Evolutionary conservation across 2,888 invertebrate genomes (phyloP), one percentile per base, ranked within the genome.

Genomic region (Therioaphis trifolii): DNA sequence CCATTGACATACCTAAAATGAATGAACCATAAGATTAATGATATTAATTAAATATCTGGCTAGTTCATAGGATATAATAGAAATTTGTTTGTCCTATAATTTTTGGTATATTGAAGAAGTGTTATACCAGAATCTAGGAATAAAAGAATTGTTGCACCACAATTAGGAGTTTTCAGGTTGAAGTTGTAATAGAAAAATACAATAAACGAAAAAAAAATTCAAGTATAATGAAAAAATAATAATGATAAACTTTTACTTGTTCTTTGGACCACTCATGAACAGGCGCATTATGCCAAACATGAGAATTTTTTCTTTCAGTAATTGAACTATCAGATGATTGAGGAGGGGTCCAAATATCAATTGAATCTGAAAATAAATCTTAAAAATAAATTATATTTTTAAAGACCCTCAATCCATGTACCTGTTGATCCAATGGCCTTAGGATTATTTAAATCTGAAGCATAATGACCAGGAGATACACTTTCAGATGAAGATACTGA

Each of bases 1-100:
- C 97, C 97, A 98, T 89, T 97, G 96, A 89, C 95, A 96, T 78
- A 98, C 97, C 94, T 97, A 88, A 11, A 87, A 87, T 85, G 68
- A 79, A 84, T 40, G 2, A 5, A 46, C 7, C 7, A 29, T 52
- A 18, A 18, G 18, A 52, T 18, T 18, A 52, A 52, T 18, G 18
- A 58, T 24, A 9, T 58, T 24, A n/a, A n/a, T n/a, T n/a, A n/a
- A n/a, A n/a, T n/a, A n/a, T n/a, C n/a, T n/a, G n/a, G n/a, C n/a
- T n/a, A n/a, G n/a, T n/a, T n/a, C n/a, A n/a, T n/a, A n/a, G n/a
- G n/a, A n/a, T n/a, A n/a, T n/a, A n/a, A n/a, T n/a, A n/a, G n/a
- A n/a, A n/a, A n/a, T n/a, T n/a, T n/a, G n/a, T n/a, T n/a, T n/a
- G n/a, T n/a, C n/a, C n/a, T n/a, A n/a, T n/a, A n/a, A n/a, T n/a